Percentiles rank a stretch among this genome's conserved stretches.
phyloP scores from a whole-genome alignment of 2,888 invertebrate species.

The Podotricha telesiphe region DNA sequence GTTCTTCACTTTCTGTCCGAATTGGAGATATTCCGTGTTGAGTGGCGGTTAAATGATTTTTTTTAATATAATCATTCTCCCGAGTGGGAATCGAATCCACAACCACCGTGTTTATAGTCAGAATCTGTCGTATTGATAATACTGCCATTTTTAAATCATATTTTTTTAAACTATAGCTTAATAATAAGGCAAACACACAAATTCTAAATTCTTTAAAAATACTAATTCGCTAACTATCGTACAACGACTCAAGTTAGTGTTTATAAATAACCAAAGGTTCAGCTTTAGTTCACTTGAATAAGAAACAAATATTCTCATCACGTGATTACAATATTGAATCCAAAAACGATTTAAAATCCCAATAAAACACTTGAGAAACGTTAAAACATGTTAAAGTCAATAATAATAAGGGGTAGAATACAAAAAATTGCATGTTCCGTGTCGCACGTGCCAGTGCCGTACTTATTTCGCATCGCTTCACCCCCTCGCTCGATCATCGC shows the following conservation, averaged over 20 bases:
- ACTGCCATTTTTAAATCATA: too few relatives aligned
- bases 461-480: constrained; percentile 74
- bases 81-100: too few relatives aligned
- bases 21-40: too few relatives aligned
- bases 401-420: constrained; percentile 56
- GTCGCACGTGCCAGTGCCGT: constrained; percentile 67
- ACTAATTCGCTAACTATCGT: neutral
- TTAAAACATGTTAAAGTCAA: constrained; percentile 50
- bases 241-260: neutral
- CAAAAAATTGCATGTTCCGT: constrained; percentile 68
- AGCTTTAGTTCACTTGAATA: neutral
- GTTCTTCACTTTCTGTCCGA: too few relatives aligned
- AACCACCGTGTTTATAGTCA: too few relatives aligned
- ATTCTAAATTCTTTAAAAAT: too few relatives aligned
- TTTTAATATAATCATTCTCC: too few relatives aligned
- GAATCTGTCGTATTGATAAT: too few relatives aligned
- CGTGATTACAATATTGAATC: constrained; percentile 8
- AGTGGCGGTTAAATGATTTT: too few relatives aligned
- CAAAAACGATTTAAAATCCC: constrained; percentile 40
- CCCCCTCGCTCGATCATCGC: constrained; percentile 55
- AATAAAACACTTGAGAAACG: constrained; percentile 59
- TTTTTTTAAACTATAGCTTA: too few relatives aligned
- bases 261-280: neutral
- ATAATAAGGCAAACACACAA: too few relatives aligned
- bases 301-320: neutral